phyloP scores from a whole-genome alignment of 1,140 invertebrate genomes.

The Panulirus ornatus region DNA sequence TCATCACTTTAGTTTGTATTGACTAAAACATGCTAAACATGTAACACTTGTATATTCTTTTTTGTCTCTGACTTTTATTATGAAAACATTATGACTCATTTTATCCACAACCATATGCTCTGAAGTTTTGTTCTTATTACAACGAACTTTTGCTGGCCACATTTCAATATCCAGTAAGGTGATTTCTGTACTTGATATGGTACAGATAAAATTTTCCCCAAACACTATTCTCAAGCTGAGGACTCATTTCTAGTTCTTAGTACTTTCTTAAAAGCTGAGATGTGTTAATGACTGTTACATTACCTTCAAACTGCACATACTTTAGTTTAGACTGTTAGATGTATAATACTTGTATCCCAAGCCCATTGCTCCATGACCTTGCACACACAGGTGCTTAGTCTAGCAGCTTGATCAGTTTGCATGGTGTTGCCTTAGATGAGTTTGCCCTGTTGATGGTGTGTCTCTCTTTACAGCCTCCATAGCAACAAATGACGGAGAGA shows the following conservation, averaged over 20 bases:
- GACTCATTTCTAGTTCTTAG: not conserved
- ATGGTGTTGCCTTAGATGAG: slow-evolving; percentile 51
- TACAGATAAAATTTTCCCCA: not conserved
- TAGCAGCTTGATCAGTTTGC: slow-evolving; percentile 37
- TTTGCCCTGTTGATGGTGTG: slow-evolving; percentile 66
- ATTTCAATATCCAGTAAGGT: too few relatives aligned
- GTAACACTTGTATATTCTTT: too few relatives aligned
- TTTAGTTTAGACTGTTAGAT: not conserved
- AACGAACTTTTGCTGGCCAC: too few relatives aligned
- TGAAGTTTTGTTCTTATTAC: too few relatives aligned
- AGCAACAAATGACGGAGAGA: slow-evolving; percentile 72
- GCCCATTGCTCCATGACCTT: not conserved
- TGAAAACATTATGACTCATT: too few relatives aligned
- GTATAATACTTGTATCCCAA: not conserved
- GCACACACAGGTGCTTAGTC: not conserved
- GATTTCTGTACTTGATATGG: too few relatives aligned
- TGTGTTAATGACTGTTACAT: not conserved
- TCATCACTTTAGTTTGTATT: too few relatives aligned
- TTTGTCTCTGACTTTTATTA: too few relatives aligned
- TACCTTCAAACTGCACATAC: not conserved
- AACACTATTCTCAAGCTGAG: not conserved
- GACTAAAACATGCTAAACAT: too few relatives aligned
- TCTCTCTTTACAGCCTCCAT: slow-evolving; percentile 73
- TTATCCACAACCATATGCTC: too few relatives aligned
- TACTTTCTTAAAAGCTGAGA: not conserved